These are phyloP conservation scores for Thumatha senex DNA, from an alignment of 2,888 invertebrate genomes.

Conservation along the genomic window DNA sequence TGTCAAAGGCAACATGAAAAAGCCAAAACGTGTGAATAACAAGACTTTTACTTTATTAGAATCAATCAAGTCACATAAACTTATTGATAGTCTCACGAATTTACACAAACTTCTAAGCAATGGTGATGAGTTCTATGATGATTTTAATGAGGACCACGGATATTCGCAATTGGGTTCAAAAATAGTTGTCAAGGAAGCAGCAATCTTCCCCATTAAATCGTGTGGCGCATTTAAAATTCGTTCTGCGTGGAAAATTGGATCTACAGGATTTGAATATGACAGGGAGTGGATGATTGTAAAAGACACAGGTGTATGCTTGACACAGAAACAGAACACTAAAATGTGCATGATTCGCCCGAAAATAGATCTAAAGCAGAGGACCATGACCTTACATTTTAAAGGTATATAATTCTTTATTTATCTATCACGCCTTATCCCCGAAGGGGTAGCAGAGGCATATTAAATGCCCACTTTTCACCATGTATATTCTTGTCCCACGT, in stretches of 20 bases:
- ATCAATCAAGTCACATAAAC: slow-evolving; percentile 19
- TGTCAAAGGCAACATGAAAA: slow-evolving; percentile 62
- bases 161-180: slow-evolving; percentile 36
- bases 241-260: slow-evolving; percentile 87
- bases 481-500: too few relatives aligned
- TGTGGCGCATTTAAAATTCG: slow-evolving; percentile 90
- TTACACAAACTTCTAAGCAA: slow-evolving; percentile 30
- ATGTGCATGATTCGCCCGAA: slow-evolving; percentile 91
- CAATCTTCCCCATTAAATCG: slow-evolving; percentile 95
- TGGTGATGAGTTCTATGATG: slow-evolving; percentile 6
- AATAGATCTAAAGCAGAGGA: slow-evolving; percentile 84
- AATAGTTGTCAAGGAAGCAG: slow-evolving; percentile 57
- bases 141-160: slow-evolving; percentile 25
- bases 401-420: slow-evolving; percentile 76
- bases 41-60: slow-evolving; percentile 27
- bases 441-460: too few relatives aligned
- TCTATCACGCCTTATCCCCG: too few relatives aligned
- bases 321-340: slow-evolving; percentile 92
- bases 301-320: slow-evolving; percentile 91
- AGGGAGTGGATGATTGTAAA: slow-evolving; percentile 97
- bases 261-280: slow-evolving; percentile 93
- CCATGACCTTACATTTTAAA: slow-evolving; percentile 84
- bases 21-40: slow-evolving; percentile 54
- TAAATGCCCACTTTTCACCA: too few relatives aligned
- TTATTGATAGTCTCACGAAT: slow-evolving; percentile 33